Evolutionary conservation across 2,113 vertebrate species (phyloP), one percentile per base, ranked within the genome.

Genomic region (Thunnus thynnus): DNA sequence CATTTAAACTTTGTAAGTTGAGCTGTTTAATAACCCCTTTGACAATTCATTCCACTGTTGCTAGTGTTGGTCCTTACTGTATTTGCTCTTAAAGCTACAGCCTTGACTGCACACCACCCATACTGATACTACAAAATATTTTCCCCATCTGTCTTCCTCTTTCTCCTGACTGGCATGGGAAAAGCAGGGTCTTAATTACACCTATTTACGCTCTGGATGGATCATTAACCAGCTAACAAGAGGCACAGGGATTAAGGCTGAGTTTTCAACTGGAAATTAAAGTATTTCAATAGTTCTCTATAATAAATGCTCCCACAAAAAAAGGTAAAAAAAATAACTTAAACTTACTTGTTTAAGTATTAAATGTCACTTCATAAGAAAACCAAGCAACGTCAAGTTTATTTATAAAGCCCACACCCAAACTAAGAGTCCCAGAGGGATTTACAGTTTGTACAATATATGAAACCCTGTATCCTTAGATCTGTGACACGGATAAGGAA

Each of bases 161-260:
- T 82, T 41, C 77, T 69, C 44, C 63, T 84, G 66, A 87, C 71
- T 77, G 73, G 51, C 84, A 80, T 88, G 85, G 76, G 91, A 90
- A 89, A 41, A 41, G 72, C 73, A 71, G 36, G 60, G 63, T 69
- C 80, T 74, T 84, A 51, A 82, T 86, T 72, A 74, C 41, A 5
- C 5, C 76, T 63, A 76, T 92, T 89, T 90, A 87, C 86, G 87
- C 78, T 85, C 63, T 70, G 69, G 80, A 76, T 90, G 60, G 86
- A 92, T 91, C 80, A 93, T 94, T 93, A 93, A 94, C 90, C 76
- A 64, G 63, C 73, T 63, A 65, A 77, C 64, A 56, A 71, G 54
- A 88, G 71, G 60, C 44, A 41, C 9, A 13, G 36, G 13, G 22
- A 56, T 27, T 16, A 69, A 55, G 41, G 71, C 62, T 67, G 65